Conservation (phyloP, 1,140 invertebrate species). For the Danaus melanippus region DNA sequence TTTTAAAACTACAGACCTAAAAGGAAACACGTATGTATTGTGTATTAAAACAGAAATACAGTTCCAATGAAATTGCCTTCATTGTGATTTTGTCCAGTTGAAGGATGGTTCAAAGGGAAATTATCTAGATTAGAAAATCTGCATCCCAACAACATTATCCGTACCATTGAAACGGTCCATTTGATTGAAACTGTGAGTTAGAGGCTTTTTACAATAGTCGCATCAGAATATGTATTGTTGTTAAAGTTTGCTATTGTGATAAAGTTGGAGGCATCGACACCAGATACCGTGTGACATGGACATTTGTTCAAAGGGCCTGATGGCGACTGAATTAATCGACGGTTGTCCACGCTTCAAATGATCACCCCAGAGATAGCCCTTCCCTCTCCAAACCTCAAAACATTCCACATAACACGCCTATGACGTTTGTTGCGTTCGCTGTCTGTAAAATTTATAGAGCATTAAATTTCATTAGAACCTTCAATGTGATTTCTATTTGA, state of each 20-base stretch:
- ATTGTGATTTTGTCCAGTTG: too few relatives aligned
- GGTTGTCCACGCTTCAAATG: conserved; percentile 27
- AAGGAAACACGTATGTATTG: too few relatives aligned
- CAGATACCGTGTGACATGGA: conserved; percentile 43
- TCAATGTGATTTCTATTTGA: too few relatives aligned
- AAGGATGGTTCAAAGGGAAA: background rate
- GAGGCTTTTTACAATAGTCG: conserved; percentile 41
- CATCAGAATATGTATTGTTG: conserved; percentile 47
- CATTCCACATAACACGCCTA: too few relatives aligned
- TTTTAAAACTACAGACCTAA: too few relatives aligned
- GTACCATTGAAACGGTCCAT: conserved; percentile 17
- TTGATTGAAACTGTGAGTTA: conserved; percentile 19
- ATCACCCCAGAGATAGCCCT: conserved; percentile 23
- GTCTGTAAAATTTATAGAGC: too few relatives aligned
- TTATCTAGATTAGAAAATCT: conserved; percentile 11
- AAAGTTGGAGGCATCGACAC: conserved; percentile 59
- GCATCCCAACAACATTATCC: conserved; percentile 25
- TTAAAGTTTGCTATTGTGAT: conserved; percentile 51
- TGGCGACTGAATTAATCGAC: conserved; percentile 44
- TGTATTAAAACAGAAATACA: too few relatives aligned
- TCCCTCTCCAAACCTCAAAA: too few relatives aligned
- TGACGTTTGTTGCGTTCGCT: too few relatives aligned
- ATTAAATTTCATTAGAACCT: too few relatives aligned
- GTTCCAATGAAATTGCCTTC: too few relatives aligned
- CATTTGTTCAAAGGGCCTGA: conserved; percentile 56